Evolutionary conservation across 2,888 invertebrate genomes (phyloP).

Genomic region (Acanthopleura granulata): DNA sequence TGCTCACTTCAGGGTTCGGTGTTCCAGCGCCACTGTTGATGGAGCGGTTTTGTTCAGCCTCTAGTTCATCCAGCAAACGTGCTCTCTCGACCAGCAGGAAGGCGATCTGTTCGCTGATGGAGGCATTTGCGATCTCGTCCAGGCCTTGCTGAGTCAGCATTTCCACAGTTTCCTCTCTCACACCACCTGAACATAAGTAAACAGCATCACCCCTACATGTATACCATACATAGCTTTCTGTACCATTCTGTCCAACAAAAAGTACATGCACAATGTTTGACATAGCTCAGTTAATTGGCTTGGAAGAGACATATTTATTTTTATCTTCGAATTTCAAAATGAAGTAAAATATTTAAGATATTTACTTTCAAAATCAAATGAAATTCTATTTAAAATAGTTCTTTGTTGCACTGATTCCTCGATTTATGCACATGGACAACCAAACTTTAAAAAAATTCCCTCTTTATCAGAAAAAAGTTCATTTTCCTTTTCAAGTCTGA

Average conservation of each 20-base stretch:
- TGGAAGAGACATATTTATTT: too few species aligned
- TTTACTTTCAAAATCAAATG: too few species aligned
- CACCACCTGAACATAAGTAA: slow-evolving; percentile 35
- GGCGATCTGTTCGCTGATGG: slow-evolving; percentile 71
- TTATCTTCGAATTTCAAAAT: too few species aligned
- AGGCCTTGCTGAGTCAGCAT: slow-evolving; percentile 70
- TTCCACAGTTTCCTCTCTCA: slow-evolving; percentile 59
- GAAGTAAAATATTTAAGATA: too few species aligned
- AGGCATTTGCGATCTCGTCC: slow-evolving; percentile 66
- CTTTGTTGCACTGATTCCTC: too few species aligned
- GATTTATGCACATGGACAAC: too few species aligned
- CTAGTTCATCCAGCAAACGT: slow-evolving; percentile 70
- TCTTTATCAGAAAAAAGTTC: too few species aligned
- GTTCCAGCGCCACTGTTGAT: neutral
- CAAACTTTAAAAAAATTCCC: too few species aligned
- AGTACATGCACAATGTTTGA: neutral
- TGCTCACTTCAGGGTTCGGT: slow-evolving; percentile 32
- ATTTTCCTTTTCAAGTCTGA: too few species aligned
- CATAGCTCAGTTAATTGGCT: too few species aligned
- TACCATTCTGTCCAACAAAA: neutral
- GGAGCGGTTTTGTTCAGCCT: slow-evolving; percentile 49
- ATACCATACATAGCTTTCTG: neutral
- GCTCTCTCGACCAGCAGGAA: slow-evolving; percentile 71
- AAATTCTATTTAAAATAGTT: too few species aligned
- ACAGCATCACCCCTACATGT: neutral